These are phyloP conservation scores for Molorchus minor DNA, from an alignment of 2,888 invertebrate genomes.

Conservation along the genomic window DNA sequence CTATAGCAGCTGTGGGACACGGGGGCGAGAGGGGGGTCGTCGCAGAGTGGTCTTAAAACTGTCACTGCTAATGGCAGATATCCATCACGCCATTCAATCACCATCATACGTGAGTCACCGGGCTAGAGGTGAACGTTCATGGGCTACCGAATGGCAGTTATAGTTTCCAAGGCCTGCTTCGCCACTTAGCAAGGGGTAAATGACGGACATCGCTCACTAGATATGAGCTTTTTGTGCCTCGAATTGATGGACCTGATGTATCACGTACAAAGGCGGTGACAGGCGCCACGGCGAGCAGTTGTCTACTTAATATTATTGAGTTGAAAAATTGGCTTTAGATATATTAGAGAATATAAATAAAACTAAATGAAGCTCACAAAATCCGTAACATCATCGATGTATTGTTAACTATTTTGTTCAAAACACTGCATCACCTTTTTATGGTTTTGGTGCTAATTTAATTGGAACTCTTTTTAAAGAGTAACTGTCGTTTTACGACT, in stretches of 20 bases:
- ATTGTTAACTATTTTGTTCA: too few species aligned
- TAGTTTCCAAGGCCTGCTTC: constrained; percentile 31
- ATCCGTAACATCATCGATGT: too few species aligned
- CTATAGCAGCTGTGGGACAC: constrained; percentile 28
- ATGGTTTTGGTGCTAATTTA: too few species aligned
- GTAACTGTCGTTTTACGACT: too few species aligned
- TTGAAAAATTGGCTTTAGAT: constrained; percentile 11
- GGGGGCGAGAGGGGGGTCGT: constrained; percentile 45
- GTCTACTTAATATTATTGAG: constrained; percentile 11
- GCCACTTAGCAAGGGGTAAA: constrained; percentile 49
- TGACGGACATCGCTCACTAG: constrained; percentile 45
- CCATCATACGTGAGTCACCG: constrained; percentile 52
- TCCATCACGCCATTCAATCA: constrained; percentile 64
- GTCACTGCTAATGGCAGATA: constrained; percentile 64
- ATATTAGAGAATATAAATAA: too few species aligned
- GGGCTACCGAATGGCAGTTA: constrained; percentile 33
- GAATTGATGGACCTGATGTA: constrained; percentile 16
- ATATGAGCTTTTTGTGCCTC: constrained; percentile 11
- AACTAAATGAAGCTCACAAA: too few species aligned
- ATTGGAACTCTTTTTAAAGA: too few species aligned
- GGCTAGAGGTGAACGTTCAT: constrained; percentile 47
- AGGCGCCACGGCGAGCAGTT: not conserved
- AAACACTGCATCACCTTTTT: too few species aligned
- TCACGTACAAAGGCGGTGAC: constrained; percentile 9
- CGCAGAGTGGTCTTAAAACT: constrained; percentile 60